A percentile compares a stretch with the other conserved stretches of the same genome.
Conservation (phyloP, 2,113 vertebrate species). For the Colistium nudipinnis region DNA sequence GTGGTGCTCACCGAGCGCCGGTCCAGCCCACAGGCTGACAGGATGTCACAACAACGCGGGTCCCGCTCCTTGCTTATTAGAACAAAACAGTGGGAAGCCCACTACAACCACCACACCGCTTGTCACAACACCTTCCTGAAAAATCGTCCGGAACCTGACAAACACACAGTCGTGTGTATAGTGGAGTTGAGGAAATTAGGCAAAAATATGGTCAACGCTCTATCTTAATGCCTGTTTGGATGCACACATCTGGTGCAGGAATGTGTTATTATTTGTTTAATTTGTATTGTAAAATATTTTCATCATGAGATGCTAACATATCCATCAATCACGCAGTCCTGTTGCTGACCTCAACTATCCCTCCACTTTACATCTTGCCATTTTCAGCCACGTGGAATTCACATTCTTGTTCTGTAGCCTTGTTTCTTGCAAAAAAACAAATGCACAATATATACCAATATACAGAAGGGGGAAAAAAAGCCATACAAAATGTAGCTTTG, state of each 20-base stretch:
- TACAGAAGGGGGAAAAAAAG: too few relatives aligned
- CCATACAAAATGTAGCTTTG: too few relatives aligned
- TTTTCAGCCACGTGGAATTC: constrained; percentile 2
- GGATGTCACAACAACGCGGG: constrained; percentile 75
- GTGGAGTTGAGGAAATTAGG: not conserved
- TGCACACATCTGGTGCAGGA: not conserved
- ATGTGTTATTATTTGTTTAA: not conserved
- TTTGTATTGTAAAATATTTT: not conserved
- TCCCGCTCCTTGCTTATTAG: constrained; percentile 72
- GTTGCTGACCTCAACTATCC: not conserved
- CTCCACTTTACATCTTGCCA: not conserved
- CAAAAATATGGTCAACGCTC: not conserved
- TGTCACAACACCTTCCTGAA: constrained; percentile 64
- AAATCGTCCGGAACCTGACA: constrained; percentile 39
- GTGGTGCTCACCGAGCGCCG: constrained; percentile 61
- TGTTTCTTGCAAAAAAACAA: too few relatives aligned
- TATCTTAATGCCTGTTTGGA: not conserved
- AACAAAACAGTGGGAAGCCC: constrained; percentile 69
- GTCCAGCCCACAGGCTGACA: constrained; percentile 79
- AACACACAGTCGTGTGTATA: constrained; percentile 18
- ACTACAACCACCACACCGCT: constrained; percentile 36
- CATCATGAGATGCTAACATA: not conserved
- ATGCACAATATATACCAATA: not conserved
- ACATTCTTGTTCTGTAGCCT: too few relatives aligned
- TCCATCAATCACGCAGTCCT: not conserved